Evolutionary conservation across 2,113 vertebrate genomes (phyloP).

Genomic region (Oenanthe melanoleuca): DNA sequence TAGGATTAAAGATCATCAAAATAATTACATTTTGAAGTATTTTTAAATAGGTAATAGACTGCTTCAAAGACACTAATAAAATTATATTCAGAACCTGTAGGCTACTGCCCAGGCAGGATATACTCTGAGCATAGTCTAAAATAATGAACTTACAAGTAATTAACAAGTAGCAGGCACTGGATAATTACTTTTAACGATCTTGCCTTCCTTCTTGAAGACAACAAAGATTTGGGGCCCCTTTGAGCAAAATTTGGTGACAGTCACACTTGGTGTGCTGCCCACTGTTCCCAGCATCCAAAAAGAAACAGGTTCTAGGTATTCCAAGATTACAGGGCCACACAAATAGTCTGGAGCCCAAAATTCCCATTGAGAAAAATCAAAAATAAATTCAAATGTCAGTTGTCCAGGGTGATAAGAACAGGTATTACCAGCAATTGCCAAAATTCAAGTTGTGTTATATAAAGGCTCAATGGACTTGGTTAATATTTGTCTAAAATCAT

Average conservation of each 20-base stretch:
- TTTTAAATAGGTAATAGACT: constrained; percentile 63
- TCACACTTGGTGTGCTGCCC: not conserved
- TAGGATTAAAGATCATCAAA: constrained; percentile 68
- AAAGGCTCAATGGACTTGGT: not conserved
- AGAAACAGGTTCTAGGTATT: no score
- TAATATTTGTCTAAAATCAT: not conserved
- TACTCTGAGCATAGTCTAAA: not conserved
- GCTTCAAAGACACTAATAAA: constrained; percentile 54
- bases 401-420: not conserved
- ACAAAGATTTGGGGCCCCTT: not conserved
- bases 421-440: not conserved
- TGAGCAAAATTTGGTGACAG: not conserved
- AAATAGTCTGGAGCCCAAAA: not conserved
- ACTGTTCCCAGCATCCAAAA: not conserved
- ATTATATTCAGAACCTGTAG: constrained; percentile 34
- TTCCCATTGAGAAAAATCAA: not conserved
- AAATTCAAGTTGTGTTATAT: not conserved
- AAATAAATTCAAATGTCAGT: not conserved
- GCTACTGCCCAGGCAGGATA: constrained; percentile 42
- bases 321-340: not conserved
- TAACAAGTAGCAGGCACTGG: not conserved
- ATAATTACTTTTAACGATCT: constrained; percentile 15
- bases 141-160: constrained; percentile 43
- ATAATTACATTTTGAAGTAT: constrained; percentile 66
- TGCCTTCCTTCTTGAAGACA: not conserved